phyloP scores from a whole-genome alignment of 2,113 vertebrate species.

The Perca flavescens region DNA sequence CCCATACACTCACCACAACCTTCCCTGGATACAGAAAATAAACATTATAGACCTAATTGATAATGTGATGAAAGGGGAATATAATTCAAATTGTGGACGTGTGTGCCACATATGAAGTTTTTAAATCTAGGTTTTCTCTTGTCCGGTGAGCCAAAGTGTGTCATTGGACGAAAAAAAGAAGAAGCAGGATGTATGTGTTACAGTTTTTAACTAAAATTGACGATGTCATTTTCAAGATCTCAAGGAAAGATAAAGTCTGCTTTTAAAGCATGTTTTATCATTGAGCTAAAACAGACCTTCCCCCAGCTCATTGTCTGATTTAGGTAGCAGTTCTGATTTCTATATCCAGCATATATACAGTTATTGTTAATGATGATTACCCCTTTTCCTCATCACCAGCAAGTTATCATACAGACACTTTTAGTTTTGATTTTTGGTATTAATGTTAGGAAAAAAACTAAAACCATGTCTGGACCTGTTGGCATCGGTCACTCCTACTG shows the following conservation, averaged over 20 bases:
- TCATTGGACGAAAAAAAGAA: neutral
- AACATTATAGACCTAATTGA: neutral
- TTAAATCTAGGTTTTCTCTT: neutral
- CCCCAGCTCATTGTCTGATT: neutral
- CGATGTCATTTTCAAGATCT: neutral
- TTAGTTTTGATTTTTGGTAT: neutral
- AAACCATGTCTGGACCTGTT: neutral
- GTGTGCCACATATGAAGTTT: neutral
- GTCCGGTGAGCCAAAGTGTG: neutral
- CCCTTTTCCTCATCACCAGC: neutral
- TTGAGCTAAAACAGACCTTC: neutral
- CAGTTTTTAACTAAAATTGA: neutral
- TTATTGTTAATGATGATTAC: neutral
- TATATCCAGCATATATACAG: neutral
- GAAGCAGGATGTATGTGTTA: neutral
- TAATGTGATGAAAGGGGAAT: neutral
- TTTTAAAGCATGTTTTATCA: constrained; percentile 8
- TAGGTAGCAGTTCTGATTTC: neutral
- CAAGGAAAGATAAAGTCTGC: neutral
- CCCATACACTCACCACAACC: neutral
- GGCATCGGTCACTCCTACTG: neutral
- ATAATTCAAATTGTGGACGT: neutral
- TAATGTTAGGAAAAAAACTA: neutral
- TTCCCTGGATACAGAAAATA: neutral
- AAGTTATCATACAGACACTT: neutral